Conservation (phyloP, 2,888 invertebrate genomes). For the Spatulosminthurus flaviceps region DNA sequence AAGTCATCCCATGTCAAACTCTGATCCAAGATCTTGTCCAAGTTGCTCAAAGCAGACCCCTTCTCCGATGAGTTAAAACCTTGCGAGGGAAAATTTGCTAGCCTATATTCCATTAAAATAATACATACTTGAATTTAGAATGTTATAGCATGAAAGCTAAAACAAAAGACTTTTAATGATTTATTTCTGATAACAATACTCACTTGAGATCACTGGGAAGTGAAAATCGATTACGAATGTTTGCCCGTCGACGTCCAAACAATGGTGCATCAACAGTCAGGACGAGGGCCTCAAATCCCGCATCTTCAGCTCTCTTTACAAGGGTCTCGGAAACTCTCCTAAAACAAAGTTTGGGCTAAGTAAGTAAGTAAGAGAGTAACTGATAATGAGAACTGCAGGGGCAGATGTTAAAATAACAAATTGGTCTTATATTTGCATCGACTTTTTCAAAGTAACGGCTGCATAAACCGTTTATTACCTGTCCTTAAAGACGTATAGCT, state of each 20-base stretch:
- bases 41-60: constrained; percentile 80
- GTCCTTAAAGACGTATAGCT: constrained; percentile 88
- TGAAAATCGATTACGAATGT: constrained; percentile 83
- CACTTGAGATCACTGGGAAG: constrained; percentile 71
- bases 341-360: constrained; percentile 60
- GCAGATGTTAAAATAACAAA: too few relatives aligned
- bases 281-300: constrained; percentile 86
- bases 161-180: background rate
- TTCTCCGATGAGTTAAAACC: constrained; percentile 68
- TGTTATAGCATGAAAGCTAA: background rate
- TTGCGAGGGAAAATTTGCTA: constrained; percentile 78
- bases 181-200: background rate
- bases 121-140: background rate
- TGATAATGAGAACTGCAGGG: too few relatives aligned
- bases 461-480: too few relatives aligned
- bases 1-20: constrained; percentile 88
- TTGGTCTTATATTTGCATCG: too few relatives aligned
- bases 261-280: constrained; percentile 89
- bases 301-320: constrained; percentile 76
- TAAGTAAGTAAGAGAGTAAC: too few relatives aligned
- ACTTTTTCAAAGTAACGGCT: too few relatives aligned
- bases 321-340: constrained; percentile 77
- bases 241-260: constrained; percentile 83
- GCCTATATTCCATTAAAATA: constrained; percentile 67
- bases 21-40: constrained; percentile 79